Evolutionary conservation across 2,113 vertebrate genomes (phyloP).

Genomic region (Etheostoma spectabile): DNA sequence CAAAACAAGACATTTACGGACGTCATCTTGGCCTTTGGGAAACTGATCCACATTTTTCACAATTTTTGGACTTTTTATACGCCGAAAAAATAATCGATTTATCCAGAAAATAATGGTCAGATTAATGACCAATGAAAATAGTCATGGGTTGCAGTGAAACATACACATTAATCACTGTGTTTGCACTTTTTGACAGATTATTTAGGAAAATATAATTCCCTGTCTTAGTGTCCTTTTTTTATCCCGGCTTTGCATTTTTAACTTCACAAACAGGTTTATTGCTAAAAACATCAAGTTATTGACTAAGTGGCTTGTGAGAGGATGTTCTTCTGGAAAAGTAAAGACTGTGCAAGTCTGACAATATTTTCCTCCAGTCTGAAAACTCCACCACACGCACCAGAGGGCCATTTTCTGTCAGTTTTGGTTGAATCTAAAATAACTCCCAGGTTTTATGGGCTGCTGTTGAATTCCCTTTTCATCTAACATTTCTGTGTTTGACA

Average conservation of each 20-base stretch:
- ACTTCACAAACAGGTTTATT: conserved; percentile 42
- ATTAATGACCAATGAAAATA: too few species aligned
- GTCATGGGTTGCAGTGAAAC: not conserved
- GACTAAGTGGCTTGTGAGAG: conserved; percentile 39
- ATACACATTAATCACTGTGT: not conserved
- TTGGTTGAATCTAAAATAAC: conserved; percentile 20
- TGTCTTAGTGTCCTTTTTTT: not conserved
- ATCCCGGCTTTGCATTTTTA: conserved; percentile 9
- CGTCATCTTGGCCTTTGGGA: too few species aligned
- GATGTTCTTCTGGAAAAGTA: conserved; percentile 61
- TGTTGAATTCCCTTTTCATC: not conserved
- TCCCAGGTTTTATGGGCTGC: not conserved
- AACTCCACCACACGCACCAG: conserved; percentile 7
- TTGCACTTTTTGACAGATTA: conserved; percentile 7
- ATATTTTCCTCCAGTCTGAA: conserved; percentile 49
- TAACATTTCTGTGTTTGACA: conserved; percentile 32
- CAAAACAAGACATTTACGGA: too few species aligned
- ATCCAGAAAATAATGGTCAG: too few species aligned
- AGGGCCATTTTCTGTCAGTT: conserved; percentile 31
- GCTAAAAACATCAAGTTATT: conserved; percentile 36
- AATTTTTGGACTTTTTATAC: too few species aligned
- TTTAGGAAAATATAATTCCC: not conserved
- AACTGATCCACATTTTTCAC: too few species aligned
- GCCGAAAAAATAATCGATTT: too few species aligned
- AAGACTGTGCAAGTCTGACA: conserved; percentile 42